phyloP scores from a whole-genome alignment of 1,140 invertebrate genomes.

The Psix sp. region DNA sequence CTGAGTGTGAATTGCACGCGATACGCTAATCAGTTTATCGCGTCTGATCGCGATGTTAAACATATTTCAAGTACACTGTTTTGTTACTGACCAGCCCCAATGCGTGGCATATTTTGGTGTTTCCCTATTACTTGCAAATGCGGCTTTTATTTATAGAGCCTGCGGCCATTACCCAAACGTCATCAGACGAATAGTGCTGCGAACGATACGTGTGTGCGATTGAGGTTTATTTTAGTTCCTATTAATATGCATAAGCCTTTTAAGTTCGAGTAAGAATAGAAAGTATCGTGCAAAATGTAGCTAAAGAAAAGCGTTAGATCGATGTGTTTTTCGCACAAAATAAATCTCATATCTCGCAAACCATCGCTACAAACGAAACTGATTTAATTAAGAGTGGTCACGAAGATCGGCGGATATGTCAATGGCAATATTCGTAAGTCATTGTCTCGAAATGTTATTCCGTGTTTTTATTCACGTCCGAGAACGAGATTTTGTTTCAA shows the following conservation, averaged over 20 bases:
- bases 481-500: slow-evolving; percentile 10
- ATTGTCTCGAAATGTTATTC: neutral
- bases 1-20: neutral
- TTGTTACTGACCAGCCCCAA: slow-evolving; percentile 42
- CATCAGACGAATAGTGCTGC: slow-evolving; percentile 40
- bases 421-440: neutral
- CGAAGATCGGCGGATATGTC: neutral
- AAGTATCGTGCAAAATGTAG: slow-evolving; percentile 12
- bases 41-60: slow-evolving; percentile 9
- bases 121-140: slow-evolving; percentile 26
- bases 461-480: neutral
- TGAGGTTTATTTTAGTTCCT: slow-evolving; percentile 15
- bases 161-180: slow-evolving; percentile 21
- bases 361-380: neutral
- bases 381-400: neutral
- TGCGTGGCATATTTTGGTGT: slow-evolving; percentile 43
- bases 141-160: slow-evolving; percentile 43
- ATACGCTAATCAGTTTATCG: neutral
- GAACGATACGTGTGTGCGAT: slow-evolving; percentile 10
- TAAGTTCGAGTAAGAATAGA: slow-evolving; percentile 17
- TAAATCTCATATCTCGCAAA: neutral
- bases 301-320: neutral
- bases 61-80: slow-evolving; percentile 11
- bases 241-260: slow-evolving; percentile 49
- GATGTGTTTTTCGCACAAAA: neutral